Percentiles rank a stretch among this genome's conserved stretches.
Conservation (phyloP, 2,113 vertebrate genomes). For the Protobothrops flavoviridis region DNA sequence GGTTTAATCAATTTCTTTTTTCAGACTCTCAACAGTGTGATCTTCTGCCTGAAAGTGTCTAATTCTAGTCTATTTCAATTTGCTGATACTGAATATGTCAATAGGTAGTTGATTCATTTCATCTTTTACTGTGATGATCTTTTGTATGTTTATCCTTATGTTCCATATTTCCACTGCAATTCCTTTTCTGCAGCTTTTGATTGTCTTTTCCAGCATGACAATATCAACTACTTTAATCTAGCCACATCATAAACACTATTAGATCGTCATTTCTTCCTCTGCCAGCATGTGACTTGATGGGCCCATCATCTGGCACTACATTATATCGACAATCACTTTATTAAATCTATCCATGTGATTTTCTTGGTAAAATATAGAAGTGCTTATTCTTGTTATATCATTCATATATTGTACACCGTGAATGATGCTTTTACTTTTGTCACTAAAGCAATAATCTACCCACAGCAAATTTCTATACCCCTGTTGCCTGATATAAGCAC, state of each 20-base stretch:
- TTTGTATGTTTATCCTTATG: not conserved
- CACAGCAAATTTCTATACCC: not conserved
- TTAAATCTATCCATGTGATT: not conserved
- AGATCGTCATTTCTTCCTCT: not conserved
- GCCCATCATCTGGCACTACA: not conserved
- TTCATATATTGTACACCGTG: not conserved
- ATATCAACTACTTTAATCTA: not conserved
- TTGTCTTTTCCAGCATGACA: not conserved
- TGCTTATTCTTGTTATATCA: not conserved
- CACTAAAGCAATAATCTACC: not conserved
- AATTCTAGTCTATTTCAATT: not conserved
- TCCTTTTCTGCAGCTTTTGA: not conserved
- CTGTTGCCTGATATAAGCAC: not conserved
- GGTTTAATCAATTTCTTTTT: not conserved
- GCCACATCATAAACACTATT: not conserved
- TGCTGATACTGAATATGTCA: not conserved
- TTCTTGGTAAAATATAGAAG: not conserved
- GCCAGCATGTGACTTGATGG: not conserved
- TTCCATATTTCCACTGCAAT: not conserved
- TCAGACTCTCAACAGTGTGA: not conserved
- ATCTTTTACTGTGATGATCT: not conserved
- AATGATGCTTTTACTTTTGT: not conserved
- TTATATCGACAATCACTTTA: not conserved
- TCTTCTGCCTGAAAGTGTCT: not conserved
- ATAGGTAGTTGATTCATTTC: not conserved